Evolutionary conservation across 2,113 vertebrate genomes (phyloP), one percentile per base, ranked within the genome.

Genomic region (Forbesichthys agassizii): DNA sequence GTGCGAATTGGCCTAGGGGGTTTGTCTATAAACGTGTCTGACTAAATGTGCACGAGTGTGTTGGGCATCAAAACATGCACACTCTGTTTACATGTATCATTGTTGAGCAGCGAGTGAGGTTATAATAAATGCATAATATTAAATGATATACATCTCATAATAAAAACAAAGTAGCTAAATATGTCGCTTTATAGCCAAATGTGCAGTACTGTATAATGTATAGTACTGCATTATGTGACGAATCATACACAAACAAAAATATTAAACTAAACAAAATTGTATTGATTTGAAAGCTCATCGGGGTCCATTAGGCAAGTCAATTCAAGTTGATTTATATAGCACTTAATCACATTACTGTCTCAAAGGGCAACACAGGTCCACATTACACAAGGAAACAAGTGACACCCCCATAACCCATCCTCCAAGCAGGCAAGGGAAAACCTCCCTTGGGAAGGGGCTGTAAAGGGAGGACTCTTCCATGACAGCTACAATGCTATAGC

Each of bases 141-240:
- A 74, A 42, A 42, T 53, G 63, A 61, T 75, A 73, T 81, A 71
- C 83, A 79, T 66, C 70, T 61, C 73, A 83, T 51, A 79, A 83
- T 83, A 80, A 75, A 79, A 85, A 83, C 79, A 81, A 81, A 87
- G 83, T 85, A 81, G 78, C 80, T 81, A 83, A 81, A 74, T 75
- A 81, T 75, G 76, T 68, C 74, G 71, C 68, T 61, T 47, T 64
- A 70, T 59, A 60, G 36, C 36, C 5, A 42, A 42, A 42, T 42
- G 5, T 42, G 36, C 36, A 1, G 36, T 42, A 42, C 7, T 42
- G 36, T 42, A 71, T 71, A 76, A 4, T 80, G 76, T 58, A 78
- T 77, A 27, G 27, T 54, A 81, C 79, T 81, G 79, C 73, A 68
- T 79, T 78, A 61, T 36, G 36, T 42, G 7, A 42, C 4, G 36